Percentiles rank a stretch among this genome's conserved stretches.
phyloP scores from a whole-genome alignment of 2,797 vertebrate genomes.

The Micrastur ruficollis region DNA sequence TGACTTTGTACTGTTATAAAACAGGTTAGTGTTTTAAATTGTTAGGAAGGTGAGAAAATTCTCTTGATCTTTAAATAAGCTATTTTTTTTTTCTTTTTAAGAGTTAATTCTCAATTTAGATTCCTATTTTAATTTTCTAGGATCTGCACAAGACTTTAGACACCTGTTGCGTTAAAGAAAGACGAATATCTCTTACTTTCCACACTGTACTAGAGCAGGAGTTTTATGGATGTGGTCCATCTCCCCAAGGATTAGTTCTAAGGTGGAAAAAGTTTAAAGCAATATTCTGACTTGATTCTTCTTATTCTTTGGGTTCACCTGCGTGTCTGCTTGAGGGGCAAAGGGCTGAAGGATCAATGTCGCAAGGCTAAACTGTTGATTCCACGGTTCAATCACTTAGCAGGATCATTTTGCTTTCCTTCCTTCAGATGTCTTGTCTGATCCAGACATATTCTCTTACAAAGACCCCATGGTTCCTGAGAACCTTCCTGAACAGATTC shows the following conservation, averaged over 20 bases:
- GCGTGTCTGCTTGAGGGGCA: neutral
- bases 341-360: fast-evolving
- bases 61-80: neutral
- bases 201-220: fast-evolving
- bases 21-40: neutral
- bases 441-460: neutral
- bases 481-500: neutral
- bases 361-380: neutral
- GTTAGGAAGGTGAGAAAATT: neutral
- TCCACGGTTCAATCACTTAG: no score
- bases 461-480: neutral
- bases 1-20: neutral
- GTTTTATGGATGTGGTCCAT: neutral
- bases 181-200: neutral
- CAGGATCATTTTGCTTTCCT: neutral
- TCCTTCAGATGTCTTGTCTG: neutral
- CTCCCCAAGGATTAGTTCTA: neutral
- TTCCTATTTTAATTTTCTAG: neutral
- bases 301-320: neutral
- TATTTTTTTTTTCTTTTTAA: neutral
- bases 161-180: neutral
- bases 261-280: neutral
- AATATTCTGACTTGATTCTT: neutral
- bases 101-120: neutral
- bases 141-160: fast-evolving